These are phyloP conservation scores for Vanessa atalanta DNA, from an alignment of 1,140 invertebrate species.

Conservation along the genomic window DNA sequence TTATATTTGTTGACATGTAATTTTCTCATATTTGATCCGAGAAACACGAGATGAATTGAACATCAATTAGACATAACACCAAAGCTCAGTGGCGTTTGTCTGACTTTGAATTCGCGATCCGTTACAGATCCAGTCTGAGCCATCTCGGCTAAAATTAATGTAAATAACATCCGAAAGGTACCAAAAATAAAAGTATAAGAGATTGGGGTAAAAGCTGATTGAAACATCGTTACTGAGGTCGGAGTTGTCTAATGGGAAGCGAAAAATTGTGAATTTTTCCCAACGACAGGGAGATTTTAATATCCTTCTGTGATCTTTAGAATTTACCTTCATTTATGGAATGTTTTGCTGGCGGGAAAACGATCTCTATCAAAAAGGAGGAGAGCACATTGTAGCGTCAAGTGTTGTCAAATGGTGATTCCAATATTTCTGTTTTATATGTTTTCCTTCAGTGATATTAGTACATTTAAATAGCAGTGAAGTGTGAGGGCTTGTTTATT, in stretches of 20 bases:
- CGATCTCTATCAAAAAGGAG: neutral
- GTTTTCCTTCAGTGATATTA: conserved; percentile 11
- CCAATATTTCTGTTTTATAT: conserved; percentile 11
- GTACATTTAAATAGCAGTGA: conserved; percentile 12
- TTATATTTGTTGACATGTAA: no score
- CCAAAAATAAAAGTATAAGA: neutral
- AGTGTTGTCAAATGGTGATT: neutral
- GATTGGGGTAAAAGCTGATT: neutral
- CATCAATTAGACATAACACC: no score
- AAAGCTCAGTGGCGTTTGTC: no score
- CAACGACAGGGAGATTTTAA: conserved; percentile 4
- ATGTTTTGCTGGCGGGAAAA: neutral
- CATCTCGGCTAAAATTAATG: neutral
- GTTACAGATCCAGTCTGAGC: no score
- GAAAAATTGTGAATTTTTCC: conserved; percentile 1
- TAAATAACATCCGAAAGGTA: neutral
- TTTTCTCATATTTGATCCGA: no score
- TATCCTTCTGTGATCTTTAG: conserved; percentile 6
- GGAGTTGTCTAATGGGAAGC: conserved; percentile 11
- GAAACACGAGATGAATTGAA: no score
- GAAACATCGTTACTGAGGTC: conserved; percentile 8
- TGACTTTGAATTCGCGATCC: no score
- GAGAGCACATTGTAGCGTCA: neutral
- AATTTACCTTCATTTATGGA: conserved; percentile 3
- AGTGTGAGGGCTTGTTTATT: conserved; percentile 14